These are phyloP conservation scores for Manis pentadactyla DNA, from an alignment of 2,797 vertebrate genomes.

Conservation along the genomic window DNA sequence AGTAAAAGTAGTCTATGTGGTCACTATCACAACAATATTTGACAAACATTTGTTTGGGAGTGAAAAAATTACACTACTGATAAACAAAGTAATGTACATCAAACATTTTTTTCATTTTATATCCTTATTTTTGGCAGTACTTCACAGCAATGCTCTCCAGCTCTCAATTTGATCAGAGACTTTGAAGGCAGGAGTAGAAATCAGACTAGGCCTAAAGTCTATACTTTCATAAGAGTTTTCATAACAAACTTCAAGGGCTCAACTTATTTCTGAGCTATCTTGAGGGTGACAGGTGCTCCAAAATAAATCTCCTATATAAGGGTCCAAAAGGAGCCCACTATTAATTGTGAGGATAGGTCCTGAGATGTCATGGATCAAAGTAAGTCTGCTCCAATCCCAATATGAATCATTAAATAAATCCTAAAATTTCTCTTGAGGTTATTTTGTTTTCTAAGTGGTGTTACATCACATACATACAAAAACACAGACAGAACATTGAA, in stretches of 20 bases:
- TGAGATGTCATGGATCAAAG: background rate
- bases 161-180: background rate
- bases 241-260: background rate
- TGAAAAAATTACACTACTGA: background rate
- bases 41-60: background rate
- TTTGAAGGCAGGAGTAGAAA: background rate
- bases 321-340: background rate
- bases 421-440: background rate
- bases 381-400: background rate
- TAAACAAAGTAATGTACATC: background rate
- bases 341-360: background rate
- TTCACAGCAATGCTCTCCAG: background rate
- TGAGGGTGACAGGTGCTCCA: background rate
- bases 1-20: background rate
- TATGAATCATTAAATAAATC: background rate
- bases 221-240: background rate
- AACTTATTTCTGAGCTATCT: constrained; percentile 3
- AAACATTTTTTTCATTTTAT: constrained; percentile 30
- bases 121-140: background rate
- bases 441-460: background rate
- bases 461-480: background rate
- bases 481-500: background rate
- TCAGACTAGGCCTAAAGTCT: background rate
- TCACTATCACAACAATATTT: background rate
- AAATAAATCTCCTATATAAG: background rate